A percentile compares a stretch with the other conserved stretches of the same genome.
phyloP scores from a whole-genome alignment of 2,113 vertebrate genomes.

The Mola mola region DNA sequence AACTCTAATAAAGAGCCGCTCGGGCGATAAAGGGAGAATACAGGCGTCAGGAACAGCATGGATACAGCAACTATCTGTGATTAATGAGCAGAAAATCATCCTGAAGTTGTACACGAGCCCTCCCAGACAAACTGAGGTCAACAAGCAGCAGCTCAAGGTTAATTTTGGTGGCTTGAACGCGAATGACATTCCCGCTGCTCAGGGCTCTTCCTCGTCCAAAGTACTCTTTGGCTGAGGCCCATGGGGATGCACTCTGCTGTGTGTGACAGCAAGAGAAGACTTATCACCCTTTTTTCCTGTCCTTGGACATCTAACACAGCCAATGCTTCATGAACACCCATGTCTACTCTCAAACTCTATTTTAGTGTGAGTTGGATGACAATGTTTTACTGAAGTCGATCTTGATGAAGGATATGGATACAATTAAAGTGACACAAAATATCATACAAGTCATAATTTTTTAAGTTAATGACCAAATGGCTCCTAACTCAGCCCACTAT shows the following conservation, averaged over 20 bases:
- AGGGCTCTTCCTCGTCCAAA: constrained; percentile 24
- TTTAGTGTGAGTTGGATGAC: not conserved
- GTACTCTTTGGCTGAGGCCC: constrained; percentile 35
- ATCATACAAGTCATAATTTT: constrained; percentile 3
- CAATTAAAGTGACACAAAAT: constrained; percentile 4
- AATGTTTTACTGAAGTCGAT: not conserved
- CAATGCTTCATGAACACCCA: constrained; percentile 38
- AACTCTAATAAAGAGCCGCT: not conserved
- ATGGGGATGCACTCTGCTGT: constrained; percentile 34
- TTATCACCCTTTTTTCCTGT: constrained; percentile 55
- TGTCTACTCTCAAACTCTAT: constrained; percentile 17
- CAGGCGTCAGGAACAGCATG: not conserved
- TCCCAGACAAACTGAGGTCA: constrained; percentile 28
- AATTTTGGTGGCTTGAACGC: constrained; percentile 17
- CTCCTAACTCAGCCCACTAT: not conserved
- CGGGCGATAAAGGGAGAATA: not conserved
- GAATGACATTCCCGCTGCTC: constrained; percentile 35
- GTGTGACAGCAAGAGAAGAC: constrained; percentile 55
- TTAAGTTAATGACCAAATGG: not conserved
- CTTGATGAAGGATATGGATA: no score
- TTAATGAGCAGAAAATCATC: constrained; percentile 26
- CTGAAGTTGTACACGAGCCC: constrained; percentile 12
- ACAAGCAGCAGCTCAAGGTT: constrained; percentile 17
- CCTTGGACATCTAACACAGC: constrained; percentile 61
- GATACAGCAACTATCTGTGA: constrained; percentile 28